A percentile compares a stretch with the other conserved stretches of the same genome.
Evolutionary conservation across 2,113 vertebrate genomes (phyloP).

Genomic region (Colinus virginianus): DNA sequence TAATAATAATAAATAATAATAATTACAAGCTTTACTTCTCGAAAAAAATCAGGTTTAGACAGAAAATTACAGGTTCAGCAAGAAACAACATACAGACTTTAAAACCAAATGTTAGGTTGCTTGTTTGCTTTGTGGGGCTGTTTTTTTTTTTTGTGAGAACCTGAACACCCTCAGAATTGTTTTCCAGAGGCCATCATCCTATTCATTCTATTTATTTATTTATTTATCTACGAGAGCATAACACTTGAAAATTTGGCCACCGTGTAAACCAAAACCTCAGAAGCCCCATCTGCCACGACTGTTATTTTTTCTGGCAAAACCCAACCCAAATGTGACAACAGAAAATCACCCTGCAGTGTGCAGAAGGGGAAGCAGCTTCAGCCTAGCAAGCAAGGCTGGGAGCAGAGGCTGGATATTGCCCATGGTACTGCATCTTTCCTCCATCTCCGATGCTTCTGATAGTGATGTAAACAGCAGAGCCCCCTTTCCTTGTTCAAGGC

Average conservation of each 20-base stretch:
- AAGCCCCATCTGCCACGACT: neutral
- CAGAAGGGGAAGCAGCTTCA: neutral
- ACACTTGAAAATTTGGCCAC: neutral
- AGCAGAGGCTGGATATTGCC: neutral
- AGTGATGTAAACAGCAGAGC: fast-evolving
- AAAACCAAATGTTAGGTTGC: neutral
- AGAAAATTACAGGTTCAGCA: neutral
- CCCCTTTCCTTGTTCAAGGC: neutral
- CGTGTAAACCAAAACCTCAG: neutral
- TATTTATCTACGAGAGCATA: neutral
- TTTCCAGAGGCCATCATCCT: neutral
- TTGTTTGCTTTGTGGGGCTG: neutral
- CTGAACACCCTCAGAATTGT: neutral
- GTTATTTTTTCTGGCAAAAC: neutral
- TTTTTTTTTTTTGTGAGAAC: neutral
- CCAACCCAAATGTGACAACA: neutral
- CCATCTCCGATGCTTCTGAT: neutral
- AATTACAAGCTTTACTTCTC: neutral
- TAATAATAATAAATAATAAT: neutral
- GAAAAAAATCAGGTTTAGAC: neutral
- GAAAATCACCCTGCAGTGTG: neutral
- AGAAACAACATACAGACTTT: neutral
- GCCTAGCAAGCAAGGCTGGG: neutral
- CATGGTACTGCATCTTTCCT: neutral
- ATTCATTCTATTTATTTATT: neutral